Conservation (phyloP, 2,797 vertebrate genomes). For the Sardinella longiceps region DNA sequence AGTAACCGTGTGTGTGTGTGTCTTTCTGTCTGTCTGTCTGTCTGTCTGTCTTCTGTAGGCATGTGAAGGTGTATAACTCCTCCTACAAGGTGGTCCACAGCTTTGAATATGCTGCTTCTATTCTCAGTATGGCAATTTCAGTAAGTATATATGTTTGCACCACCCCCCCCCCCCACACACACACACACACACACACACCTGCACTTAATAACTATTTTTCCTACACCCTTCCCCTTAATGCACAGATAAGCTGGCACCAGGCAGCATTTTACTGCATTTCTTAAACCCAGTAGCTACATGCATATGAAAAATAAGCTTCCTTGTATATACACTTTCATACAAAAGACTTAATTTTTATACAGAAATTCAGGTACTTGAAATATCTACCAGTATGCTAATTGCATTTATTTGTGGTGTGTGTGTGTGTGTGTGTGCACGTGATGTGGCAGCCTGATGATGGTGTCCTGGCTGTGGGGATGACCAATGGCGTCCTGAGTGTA, state of each 20-base stretch:
- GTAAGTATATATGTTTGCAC: constrained; percentile 39
- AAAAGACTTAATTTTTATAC: not conserved
- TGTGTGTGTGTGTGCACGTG: not conserved
- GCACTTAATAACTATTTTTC: too few species aligned
- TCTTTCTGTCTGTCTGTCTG: not conserved
- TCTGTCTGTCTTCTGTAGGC: constrained; percentile 72
- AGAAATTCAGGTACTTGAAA: not conserved
- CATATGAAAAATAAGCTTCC: too few species aligned
- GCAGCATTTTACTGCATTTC: too few species aligned
- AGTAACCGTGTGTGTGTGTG: not conserved
- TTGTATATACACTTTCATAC: not conserved
- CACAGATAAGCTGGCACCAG: too few species aligned
- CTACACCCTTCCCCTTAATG: too few species aligned
- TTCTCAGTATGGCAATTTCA: constrained; percentile 61
- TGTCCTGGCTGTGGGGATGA: constrained; percentile 93
- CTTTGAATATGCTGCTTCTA: constrained; percentile 83
- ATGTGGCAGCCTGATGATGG: constrained; percentile 84
- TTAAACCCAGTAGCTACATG: too few species aligned
- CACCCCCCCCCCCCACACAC: too few species aligned
- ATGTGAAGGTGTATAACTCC: constrained; percentile 96
- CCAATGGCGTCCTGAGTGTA: constrained; percentile 89
- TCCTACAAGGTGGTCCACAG: constrained; percentile 95
- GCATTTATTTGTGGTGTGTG: not conserved
- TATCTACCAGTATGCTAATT: not conserved
- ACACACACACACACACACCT: too few species aligned